Conservation (phyloP, 2,888 invertebrate species). For the Sialis lutaria region DNA sequence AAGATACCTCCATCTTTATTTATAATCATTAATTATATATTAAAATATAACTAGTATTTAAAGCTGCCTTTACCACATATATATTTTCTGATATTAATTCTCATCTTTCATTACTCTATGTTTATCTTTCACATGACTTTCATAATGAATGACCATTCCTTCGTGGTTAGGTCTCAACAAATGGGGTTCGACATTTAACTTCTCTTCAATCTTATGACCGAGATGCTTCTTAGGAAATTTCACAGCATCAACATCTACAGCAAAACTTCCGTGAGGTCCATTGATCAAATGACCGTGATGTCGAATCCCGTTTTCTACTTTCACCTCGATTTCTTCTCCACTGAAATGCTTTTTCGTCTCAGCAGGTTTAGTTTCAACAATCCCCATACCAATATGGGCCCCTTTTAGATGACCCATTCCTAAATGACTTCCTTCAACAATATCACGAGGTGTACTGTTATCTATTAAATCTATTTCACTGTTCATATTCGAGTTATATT, state of each 20-base stretch:
- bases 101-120: conserved; percentile 1
- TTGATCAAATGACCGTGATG: conserved; percentile 26
- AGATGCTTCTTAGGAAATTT: not conserved
- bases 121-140: conserved; percentile 15
- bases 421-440: conserved; percentile 17
- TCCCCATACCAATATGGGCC: conserved; percentile 19
- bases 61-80: too few species aligned
- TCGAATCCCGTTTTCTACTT: conserved; percentile 11
- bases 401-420: conserved; percentile 15
- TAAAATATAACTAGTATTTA: too few species aligned
- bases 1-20: too few species aligned
- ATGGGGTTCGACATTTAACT: conserved; percentile 38
- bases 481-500: not conserved
- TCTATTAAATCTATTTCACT: not conserved
- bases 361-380: conserved; percentile 5
- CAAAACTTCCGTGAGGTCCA: conserved; percentile 36
- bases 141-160: conserved; percentile 38
- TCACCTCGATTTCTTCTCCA: conserved; percentile 19
- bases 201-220: conserved; percentile 27
- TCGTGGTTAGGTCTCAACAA: conserved; percentile 39
- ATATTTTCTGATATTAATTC: not conserved
- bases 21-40: too few species aligned
- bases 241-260: conserved; percentile 23
- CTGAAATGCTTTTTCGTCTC: conserved; percentile 21
- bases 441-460: not conserved